phyloP scores from a whole-genome alignment of 2,888 invertebrate species.

The Sipha maydis region DNA sequence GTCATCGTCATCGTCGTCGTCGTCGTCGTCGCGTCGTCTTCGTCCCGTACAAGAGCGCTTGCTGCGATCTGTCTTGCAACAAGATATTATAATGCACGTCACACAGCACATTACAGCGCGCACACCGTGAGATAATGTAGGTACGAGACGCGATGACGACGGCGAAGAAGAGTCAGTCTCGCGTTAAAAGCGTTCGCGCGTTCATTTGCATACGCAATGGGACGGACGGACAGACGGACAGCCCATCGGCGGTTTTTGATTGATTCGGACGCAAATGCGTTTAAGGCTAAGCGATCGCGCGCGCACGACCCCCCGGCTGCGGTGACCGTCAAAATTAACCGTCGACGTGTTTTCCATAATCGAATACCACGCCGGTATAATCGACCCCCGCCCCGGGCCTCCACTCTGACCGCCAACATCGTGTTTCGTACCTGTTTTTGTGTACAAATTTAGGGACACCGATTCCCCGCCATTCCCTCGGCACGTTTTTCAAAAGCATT shows the following conservation, averaged over 20 bases:
- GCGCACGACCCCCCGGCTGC: background rate
- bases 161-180: background rate
- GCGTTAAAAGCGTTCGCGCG: background rate
- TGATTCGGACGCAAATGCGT: slow-evolving; percentile 28
- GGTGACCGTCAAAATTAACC: background rate
- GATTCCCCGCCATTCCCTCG: background rate
- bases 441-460: background rate
- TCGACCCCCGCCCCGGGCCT: background rate
- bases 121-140: too few species aligned
- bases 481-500: background rate
- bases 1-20: too few species aligned
- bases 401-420: background rate
- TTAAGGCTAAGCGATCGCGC: slow-evolving; percentile 15
- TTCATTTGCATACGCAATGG: background rate
- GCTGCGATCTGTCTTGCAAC: too few species aligned
- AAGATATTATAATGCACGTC: too few species aligned
- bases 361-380: background rate
- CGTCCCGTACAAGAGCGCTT: too few species aligned
- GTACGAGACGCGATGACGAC: background rate
- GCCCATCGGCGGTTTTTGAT: slow-evolving; percentile 7
- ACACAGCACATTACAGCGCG: too few species aligned
- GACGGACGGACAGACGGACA: background rate
- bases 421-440: background rate
- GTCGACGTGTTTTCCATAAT: background rate
- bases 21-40: too few species aligned